Base-by-base conservation (phyloP, 2,888 invertebrate species). In the Himalopsyche japonica region DNA sequence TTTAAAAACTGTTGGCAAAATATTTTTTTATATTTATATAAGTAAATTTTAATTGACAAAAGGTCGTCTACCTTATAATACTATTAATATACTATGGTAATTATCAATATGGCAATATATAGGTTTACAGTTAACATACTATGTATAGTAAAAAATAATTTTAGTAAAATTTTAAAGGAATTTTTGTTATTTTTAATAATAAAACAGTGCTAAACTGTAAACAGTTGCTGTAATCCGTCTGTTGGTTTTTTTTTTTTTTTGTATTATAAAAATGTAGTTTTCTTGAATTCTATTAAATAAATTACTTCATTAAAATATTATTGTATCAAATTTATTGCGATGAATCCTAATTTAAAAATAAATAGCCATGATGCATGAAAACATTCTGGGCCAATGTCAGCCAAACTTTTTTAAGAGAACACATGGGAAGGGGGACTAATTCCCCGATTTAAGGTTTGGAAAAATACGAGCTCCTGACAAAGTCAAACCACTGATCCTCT, bases 41-140 rank as follows among this genome's bases (percentile, higher is more conserved):
- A 70, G 30, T 70, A 77, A 76, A 34, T 76, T 37, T 77, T 77
- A 43, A 43, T 0, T 80, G 27, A 27, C 32, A 30, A 24, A 49
- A 57, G 37, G 78, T 78, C 30, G 20, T 27, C 47, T 43, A 78
- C 43, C 7, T 30, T 32, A 78, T 15, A 34, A 18, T 34, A 43
- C 20, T 77, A 24, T 77, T 48, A 48, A 47, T 20, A 48, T 49
- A 79, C 32, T 43, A 64, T 80, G 27, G 49, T 79, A 79, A 79
- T 79, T 79, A 49, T 49, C 48, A 64, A 30, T 79, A 84, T 84
- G 79, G 84, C 84, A 84, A 84, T 84, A 84, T 81, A 64, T 84
- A 84, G 81, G 37, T 77, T 84, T 47, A n/a, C 15, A 27, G 12
- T 20, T 57, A 57, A 57, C 6, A 76, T 15, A 70, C 43, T 48